Evolutionary conservation across 2,797 vertebrate species (phyloP).

Genomic region (Coregonus sp.): DNA sequence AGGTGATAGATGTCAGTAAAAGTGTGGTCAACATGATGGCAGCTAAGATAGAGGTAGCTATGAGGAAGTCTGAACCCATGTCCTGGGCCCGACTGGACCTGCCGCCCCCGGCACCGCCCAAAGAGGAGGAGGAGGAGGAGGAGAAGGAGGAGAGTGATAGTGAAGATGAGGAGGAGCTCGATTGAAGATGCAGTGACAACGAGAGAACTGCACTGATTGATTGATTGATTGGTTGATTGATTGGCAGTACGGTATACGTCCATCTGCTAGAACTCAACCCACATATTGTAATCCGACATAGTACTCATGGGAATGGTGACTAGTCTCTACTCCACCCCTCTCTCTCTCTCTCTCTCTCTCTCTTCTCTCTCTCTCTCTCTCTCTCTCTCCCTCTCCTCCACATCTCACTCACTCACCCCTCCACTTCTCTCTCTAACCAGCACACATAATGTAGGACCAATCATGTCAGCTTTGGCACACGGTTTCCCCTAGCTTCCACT

Average conservation of each 20-base stretch:
- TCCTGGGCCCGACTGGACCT: slow-evolving; percentile 93
- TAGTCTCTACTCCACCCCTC: not conserved
- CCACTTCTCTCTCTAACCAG: too few species aligned
- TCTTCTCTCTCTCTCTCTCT: not conserved
- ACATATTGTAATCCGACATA: not conserved
- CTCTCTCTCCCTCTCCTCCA: too few species aligned
- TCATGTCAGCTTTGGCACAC: not conserved
- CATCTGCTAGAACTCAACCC: not conserved
- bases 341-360: not conserved
- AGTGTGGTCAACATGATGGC: slow-evolving; percentile 92
- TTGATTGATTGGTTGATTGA: not conserved
- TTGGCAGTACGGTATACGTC: not conserved
- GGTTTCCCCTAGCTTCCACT: too few species aligned
- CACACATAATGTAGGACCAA: slow-evolving; percentile 4
- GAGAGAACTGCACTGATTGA: not conserved
- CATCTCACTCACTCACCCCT: not conserved
- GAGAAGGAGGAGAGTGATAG: slow-evolving; percentile 47
- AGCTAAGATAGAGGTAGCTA: slow-evolving; percentile 90
- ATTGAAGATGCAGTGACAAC: not conserved
- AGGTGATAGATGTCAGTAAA: slow-evolving; percentile 91
- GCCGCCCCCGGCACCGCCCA: slow-evolving; percentile 73
- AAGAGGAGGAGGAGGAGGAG: slow-evolving; percentile 52
- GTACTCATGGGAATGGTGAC: not conserved
- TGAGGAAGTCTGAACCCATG: slow-evolving; percentile 93
- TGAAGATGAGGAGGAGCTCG: slow-evolving; percentile 27